Conservation (phyloP, 2,797 vertebrate genomes). For the Podargus strigoides region DNA sequence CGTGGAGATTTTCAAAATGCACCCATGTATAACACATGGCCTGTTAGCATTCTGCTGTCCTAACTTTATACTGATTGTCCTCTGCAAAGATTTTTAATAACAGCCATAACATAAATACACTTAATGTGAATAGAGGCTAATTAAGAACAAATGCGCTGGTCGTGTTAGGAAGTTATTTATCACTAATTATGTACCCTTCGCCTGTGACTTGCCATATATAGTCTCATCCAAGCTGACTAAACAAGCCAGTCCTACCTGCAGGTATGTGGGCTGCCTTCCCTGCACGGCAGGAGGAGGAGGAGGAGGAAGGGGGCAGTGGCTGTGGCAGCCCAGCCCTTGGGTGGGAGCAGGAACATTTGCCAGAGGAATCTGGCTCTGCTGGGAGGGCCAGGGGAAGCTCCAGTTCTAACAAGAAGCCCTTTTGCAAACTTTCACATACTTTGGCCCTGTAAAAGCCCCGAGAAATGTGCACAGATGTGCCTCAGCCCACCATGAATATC, state of each 20-base stretch:
- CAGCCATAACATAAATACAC: neutral
- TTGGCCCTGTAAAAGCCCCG: neutral
- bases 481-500: neutral
- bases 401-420: neutral
- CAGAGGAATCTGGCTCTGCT: neutral
- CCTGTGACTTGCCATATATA: neutral
- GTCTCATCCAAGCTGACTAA: neutral
- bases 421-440: neutral
- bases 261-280: neutral
- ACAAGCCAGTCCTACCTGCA: neutral
- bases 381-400: neutral
- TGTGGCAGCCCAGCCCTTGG: neutral
- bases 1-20: neutral
- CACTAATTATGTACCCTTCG: neutral
- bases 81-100: slow-evolving; percentile 45
- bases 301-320: neutral
- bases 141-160: slow-evolving; percentile 33
- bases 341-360: neutral
- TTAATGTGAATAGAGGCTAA: slow-evolving; percentile 22
- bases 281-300: neutral
- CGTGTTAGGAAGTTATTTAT: slow-evolving; percentile 7
- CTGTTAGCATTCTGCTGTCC: slow-evolving; percentile 22
- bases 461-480: neutral
- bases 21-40: neutral
- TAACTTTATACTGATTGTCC: slow-evolving; percentile 1